Evolutionary conservation across 2,113 vertebrate genomes (phyloP).

Genomic region (Menura novaehollandiae): DNA sequence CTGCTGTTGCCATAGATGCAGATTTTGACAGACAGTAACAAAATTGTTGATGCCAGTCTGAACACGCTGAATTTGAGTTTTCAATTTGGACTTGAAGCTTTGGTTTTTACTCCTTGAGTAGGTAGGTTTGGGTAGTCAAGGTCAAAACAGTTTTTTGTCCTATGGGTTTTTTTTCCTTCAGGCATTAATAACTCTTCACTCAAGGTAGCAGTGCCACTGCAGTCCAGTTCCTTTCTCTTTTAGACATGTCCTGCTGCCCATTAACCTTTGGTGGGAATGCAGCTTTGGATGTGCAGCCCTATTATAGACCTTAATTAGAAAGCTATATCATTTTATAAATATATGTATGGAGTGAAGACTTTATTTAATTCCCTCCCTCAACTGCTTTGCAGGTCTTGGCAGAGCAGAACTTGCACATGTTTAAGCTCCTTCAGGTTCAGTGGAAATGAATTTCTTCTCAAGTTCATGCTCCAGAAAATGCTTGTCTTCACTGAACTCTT

Average conservation of each 20-base stretch:
- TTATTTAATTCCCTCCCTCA: neutral
- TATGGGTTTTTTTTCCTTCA: neutral
- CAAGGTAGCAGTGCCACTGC: neutral
- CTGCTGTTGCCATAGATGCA: neutral
- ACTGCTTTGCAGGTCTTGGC: neutral
- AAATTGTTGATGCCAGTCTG: neutral
- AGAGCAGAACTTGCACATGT: neutral
- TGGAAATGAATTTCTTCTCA: neutral
- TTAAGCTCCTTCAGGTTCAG: neutral
- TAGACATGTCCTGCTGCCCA: rapidly evolving
- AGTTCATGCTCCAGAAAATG: neutral
- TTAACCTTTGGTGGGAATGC: neutral
- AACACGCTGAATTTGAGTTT: neutral
- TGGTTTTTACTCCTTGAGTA: neutral
- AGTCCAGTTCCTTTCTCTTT: neutral
- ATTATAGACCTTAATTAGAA: neutral
- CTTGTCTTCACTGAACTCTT: neutral
- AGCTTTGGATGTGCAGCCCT: neutral
- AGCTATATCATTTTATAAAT: neutral
- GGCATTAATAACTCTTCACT: neutral
- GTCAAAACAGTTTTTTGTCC: neutral
- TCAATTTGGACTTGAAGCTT: neutral
- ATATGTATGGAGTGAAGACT: neutral
- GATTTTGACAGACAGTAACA: neutral
- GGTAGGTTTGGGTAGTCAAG: neutral